These are phyloP conservation scores for Crambe crambe DNA, from an alignment of 37 sponge, comb jelly and placozoan genomes.

Conservation along the genomic window DNA sequence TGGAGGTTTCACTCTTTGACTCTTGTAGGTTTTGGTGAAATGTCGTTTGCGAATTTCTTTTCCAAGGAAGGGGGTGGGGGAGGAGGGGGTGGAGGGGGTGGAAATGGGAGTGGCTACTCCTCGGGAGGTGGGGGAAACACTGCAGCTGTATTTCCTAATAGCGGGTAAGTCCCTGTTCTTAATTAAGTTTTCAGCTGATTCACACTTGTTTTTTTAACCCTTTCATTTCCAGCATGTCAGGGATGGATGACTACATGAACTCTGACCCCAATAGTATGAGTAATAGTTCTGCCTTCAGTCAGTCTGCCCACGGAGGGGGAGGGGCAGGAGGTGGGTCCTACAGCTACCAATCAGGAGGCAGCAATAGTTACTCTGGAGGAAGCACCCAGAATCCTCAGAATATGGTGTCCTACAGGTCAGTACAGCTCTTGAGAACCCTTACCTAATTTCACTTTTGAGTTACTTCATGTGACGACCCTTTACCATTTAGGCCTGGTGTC, in stretches of 20 bases:
- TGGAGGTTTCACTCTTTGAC: too few species aligned
- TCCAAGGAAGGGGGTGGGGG: constrained; percentile 16
- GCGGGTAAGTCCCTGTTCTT: neutral
- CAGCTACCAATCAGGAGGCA: neutral
- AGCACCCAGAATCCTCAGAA: constrained; percentile 1
- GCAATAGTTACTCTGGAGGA: neutral
- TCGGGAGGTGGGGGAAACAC: constrained; percentile 18
- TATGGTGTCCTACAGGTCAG: constrained; percentile 1
- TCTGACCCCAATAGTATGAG: too few species aligned
- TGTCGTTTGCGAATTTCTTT: constrained; percentile 19
- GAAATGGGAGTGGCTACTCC: neutral
- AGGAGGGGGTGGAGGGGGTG: constrained; percentile 42
- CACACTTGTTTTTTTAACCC: too few species aligned
- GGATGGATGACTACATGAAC: too few species aligned
- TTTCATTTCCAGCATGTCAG: too few species aligned
- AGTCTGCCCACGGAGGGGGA: too few species aligned
- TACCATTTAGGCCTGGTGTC: neutral
- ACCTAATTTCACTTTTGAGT: too few species aligned
- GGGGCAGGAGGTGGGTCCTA: neutral
- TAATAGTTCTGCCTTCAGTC: too few species aligned
- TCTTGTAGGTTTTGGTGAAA: constrained; percentile 33
- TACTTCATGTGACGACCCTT: too few species aligned
- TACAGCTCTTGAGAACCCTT: too few species aligned
- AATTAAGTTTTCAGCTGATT: too few species aligned
- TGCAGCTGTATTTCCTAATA: neutral